These are phyloP conservation scores for Microctonus brassicae DNA, from an alignment of 2,888 invertebrate genomes.

Conservation along the genomic window DNA sequence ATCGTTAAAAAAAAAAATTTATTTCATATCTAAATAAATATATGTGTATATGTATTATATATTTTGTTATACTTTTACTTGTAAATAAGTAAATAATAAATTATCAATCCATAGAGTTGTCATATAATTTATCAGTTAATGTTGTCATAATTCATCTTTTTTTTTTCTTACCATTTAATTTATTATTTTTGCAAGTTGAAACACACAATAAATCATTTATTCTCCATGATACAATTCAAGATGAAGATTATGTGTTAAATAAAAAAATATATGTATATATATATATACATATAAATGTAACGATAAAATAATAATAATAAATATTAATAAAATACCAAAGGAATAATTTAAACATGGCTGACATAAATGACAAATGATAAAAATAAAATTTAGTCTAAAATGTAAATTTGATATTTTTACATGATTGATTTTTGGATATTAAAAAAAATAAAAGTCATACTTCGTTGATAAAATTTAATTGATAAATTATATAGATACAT, in stretches of 20 bases:
- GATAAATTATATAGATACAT: neutral
- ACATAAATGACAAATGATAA: conserved; percentile 12
- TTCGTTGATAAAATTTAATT: neutral
- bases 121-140: neutral
- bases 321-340: no score
- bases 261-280: neutral
- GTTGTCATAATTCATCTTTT: neutral
- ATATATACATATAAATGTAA: neutral
- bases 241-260: neutral
- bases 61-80: no score
- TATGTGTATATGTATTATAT: no score
- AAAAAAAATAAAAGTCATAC: neutral
- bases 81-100: no score
- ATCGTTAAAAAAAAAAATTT: no score
- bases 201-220: neutral
- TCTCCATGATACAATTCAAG: neutral
- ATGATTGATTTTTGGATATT: neutral
- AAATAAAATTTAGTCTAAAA: no score
- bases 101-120: neutral
- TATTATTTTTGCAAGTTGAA: neutral
- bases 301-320: no score
- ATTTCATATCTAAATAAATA: no score
- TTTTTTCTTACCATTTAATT: neutral
- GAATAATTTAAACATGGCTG: no score
- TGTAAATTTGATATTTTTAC: neutral